Evolutionary conservation across 2,113 vertebrate genomes (phyloP).

Genomic region (Macquaria australasica): DNA sequence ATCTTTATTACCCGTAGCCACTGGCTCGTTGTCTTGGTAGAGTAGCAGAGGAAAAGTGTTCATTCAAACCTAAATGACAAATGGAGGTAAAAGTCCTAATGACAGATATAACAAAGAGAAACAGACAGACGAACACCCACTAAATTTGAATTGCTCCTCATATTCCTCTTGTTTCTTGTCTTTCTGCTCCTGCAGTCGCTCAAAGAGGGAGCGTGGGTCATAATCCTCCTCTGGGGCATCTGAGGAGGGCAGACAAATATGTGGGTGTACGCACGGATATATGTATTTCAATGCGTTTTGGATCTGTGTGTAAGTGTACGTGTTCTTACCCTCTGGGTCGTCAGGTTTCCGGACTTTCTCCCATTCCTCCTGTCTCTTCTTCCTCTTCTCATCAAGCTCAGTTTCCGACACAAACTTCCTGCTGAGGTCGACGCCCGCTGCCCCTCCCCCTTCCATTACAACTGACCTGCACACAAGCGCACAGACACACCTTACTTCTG

Average conservation of each 20-base stretch:
- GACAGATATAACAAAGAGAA: background rate
- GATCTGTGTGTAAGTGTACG: background rate
- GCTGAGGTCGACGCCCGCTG: conserved; percentile 89
- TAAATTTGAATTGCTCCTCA: conserved; percentile 99
- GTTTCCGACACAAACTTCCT: conserved; percentile 95
- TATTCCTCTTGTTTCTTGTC: conserved; percentile 98
- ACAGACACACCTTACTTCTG: background rate
- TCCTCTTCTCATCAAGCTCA: conserved; percentile 94
- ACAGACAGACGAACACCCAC: conserved; percentile 82
- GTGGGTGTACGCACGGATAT: background rate
- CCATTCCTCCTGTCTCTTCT: conserved; percentile 97
- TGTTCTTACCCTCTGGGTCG: conserved; percentile 91
- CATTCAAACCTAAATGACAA: background rate
- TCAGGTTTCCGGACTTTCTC: conserved; percentile 97
- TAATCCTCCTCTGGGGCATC: conserved; percentile 96
- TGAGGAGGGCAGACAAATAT: conserved; percentile 70
- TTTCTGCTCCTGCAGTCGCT: conserved; percentile 96
- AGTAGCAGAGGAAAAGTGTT: background rate
- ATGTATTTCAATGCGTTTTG: background rate
- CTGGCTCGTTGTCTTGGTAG: background rate
- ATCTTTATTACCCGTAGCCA: too few relatives aligned
- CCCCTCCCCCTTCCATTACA: conserved; percentile 84
- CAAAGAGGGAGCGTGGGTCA: conserved; percentile 92
- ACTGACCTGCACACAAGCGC: conserved; percentile 68
- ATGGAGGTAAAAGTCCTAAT: background rate